These are phyloP conservation scores for Anabas testudineus DNA, from an alignment of 2,797 vertebrate species.

Conservation along the genomic window DNA sequence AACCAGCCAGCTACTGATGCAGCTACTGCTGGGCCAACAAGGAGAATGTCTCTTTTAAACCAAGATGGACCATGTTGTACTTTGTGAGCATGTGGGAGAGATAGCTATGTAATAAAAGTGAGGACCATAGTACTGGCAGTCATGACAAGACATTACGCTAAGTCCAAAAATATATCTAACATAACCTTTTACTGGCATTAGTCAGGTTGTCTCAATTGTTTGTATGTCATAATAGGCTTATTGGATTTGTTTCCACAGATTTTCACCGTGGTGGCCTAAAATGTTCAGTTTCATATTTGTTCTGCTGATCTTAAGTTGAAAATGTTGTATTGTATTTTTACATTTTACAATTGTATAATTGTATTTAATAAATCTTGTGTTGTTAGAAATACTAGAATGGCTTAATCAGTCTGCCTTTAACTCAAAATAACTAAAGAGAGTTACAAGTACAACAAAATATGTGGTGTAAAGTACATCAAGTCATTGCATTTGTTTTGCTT, in stretches of 20 bases:
- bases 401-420: constrained; percentile 6
- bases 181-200: neutral
- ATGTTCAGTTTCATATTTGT: neutral
- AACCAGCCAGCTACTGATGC: constrained; percentile 46
- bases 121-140: neutral
- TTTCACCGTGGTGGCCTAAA: neutral
- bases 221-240: neutral
- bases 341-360: neutral
- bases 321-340: neutral
- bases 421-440: neutral
- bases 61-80: neutral
- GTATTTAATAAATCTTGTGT: neutral
- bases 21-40: constrained; percentile 29
- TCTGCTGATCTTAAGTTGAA: neutral
- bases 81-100: neutral
- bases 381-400: neutral
- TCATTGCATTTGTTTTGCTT: neutral
- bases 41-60: constrained; percentile 33
- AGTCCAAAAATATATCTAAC: neutral
- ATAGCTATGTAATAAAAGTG: neutral
- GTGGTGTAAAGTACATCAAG: neutral
- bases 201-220: neutral
- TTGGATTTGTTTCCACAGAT: neutral
- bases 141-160: neutral
- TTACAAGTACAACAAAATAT: constrained; percentile 11